Evolutionary conservation across 2,797 vertebrate species (phyloP).

Genomic region (Enteromius unitaeniatus): DNA sequence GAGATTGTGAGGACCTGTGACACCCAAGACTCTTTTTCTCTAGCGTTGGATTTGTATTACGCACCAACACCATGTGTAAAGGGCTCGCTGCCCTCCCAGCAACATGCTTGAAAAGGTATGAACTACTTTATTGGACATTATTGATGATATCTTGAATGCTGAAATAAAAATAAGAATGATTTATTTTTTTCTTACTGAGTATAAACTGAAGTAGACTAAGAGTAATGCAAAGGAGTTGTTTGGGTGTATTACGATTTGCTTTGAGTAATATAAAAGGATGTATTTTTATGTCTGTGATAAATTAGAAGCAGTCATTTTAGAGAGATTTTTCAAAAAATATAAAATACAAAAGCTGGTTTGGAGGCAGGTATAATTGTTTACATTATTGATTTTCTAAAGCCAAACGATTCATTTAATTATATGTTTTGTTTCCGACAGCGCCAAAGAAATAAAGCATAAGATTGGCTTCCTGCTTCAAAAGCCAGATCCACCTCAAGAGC

Average conservation of each 20-base stretch:
- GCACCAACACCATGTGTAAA: constrained; percentile 86
- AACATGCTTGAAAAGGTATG: constrained; percentile 92
- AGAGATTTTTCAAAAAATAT: not conserved
- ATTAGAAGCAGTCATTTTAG: not conserved
- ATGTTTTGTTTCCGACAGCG: constrained; percentile 72
- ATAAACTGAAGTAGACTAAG: not conserved
- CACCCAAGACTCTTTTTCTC: constrained; percentile 15
- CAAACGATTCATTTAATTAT: not conserved
- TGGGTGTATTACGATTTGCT: not conserved
- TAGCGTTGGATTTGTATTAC: constrained; percentile 57
- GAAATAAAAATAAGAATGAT: no score
- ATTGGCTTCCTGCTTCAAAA: constrained; percentile 91
- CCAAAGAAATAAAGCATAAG: constrained; percentile 94
- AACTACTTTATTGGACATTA: not conserved
- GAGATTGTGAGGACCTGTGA: constrained; percentile 49
- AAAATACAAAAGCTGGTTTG: no score
- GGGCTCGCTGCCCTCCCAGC: constrained; percentile 90
- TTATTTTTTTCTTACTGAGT: not conserved
- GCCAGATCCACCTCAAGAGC: constrained; percentile 81
- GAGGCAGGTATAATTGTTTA: no score
- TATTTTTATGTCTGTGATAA: not conserved
- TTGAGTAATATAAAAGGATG: not conserved
- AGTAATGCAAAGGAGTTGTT: not conserved
- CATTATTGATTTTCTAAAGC: not conserved
- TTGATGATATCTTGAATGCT: no score